These are phyloP conservation scores for Hafferia zeledoni DNA, from an alignment of 2,797 vertebrate species.

Conservation along the genomic window DNA sequence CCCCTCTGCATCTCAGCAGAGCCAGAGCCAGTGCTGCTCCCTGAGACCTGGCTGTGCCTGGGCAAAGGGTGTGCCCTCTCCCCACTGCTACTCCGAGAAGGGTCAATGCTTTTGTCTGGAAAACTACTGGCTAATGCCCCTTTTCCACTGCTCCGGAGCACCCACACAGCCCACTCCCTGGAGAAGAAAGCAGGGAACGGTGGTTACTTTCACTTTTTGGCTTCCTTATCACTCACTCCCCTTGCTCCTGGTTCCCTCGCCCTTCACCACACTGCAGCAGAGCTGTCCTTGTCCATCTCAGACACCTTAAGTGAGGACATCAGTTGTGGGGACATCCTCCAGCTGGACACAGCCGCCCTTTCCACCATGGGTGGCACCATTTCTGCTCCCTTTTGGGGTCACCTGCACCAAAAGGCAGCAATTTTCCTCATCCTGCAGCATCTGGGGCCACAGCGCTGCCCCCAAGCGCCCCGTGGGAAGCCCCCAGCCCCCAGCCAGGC, in stretches of 20 bases:
- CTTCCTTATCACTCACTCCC: not conserved
- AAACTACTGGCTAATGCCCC: accelerated
- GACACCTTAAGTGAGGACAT: not conserved
- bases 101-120: accelerated
- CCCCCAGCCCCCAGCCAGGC: not conserved
- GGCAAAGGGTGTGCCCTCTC: accelerated
- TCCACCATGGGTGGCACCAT: accelerated
- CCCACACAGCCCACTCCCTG: not conserved
- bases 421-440: not conserved
- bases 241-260: accelerated
- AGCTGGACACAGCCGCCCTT: not conserved
- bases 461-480: not conserved
- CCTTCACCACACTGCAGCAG: not conserved
- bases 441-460: accelerated
- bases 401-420: not conserved
- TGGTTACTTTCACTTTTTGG: not conserved
- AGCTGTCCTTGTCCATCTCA: not conserved
- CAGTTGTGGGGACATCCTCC: not conserved
- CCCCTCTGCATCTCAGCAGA: not conserved
- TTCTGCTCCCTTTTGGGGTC: not conserved
- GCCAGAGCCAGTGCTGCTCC: accelerated
- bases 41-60: accelerated
- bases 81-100: not conserved
- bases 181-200: not conserved
- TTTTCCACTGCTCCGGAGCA: not conserved